These are phyloP conservation scores for mouse (Mus musculus) DNA, from an alignment of 2,113 vertebrate genomes.

Conservation along the genomic window DNA sequence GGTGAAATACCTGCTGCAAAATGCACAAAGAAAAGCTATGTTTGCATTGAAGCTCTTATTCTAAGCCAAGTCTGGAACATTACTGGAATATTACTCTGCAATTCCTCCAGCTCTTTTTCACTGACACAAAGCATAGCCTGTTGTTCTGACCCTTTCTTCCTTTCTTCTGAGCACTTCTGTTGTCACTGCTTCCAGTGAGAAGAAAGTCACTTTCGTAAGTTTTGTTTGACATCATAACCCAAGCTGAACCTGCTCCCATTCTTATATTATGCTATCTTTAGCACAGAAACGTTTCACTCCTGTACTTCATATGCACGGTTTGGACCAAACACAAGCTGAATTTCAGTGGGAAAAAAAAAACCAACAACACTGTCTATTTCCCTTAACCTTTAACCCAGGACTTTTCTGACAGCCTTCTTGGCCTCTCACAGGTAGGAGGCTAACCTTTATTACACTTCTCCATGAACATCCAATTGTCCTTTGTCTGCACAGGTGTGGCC, in stretches of 20 bases:
- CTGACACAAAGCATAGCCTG: slow-evolving; percentile 26
- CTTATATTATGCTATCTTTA: background rate
- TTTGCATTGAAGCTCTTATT: slow-evolving; percentile 49
- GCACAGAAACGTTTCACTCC: slow-evolving; percentile 13
- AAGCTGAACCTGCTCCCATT: slow-evolving; percentile 23
- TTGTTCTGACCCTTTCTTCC: slow-evolving; percentile 43
- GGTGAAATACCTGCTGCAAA: background rate
- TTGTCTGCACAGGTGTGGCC: slow-evolving; percentile 16
- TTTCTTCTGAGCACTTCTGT: slow-evolving; percentile 34
- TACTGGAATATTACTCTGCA: background rate
- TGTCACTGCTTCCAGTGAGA: slow-evolving; percentile 17
- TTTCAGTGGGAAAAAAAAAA: slow-evolving; percentile 39
- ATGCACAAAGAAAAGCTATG: slow-evolving; percentile 49
- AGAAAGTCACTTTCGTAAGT: slow-evolving; percentile 54
- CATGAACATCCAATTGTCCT: background rate
- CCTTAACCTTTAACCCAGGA: background rate
- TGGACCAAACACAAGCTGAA: slow-evolving; percentile 17
- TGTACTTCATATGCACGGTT: background rate
- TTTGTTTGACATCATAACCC: slow-evolving; percentile 43
- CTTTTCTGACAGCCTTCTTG: slow-evolving; percentile 12
- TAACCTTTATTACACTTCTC: background rate
- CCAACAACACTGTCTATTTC: background rate
- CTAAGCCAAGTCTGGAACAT: background rate
- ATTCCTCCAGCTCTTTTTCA: slow-evolving; percentile 52
- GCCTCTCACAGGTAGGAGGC: background rate